Base-by-base conservation (phyloP, 2,888 invertebrate species). In the Coelopa pilipes region DNA sequence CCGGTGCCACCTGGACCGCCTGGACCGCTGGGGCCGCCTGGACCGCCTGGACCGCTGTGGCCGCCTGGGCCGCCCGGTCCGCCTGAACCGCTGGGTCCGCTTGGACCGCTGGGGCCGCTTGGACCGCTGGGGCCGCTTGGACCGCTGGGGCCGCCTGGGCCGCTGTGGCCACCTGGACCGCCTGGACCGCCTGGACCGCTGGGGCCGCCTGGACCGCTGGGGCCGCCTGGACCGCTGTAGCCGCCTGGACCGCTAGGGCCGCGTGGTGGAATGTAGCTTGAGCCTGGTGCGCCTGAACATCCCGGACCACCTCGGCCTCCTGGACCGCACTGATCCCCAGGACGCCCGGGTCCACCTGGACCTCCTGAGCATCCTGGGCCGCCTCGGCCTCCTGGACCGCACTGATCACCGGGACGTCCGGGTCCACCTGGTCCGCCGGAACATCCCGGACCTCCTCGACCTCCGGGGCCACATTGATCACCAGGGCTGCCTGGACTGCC, bases 281-380 rank as follows among this genome's bases (percentile, higher is more conserved):
- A 34, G 2, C 7, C 34, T 34, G 34, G 34, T 4, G 85, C 80
- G 17, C 57, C 19, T 57, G 75, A 76, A 9, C 46, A 55, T 17
- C 70, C 72, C 13, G 72, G 60, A 50, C 55, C 59, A 24, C 55
- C 47, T 49, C 66, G 63, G 47, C 67, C 67, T 47, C 66, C 72
- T 34, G 70, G 68, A 47, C 34, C 50, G 4, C 65, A 63, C 21
- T 24, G 45, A 13, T 71, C 69, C 7, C 69, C 45, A 2, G 71
- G 70, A 12, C 60, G 55, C 1, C 72, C 74, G 1, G 34, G 34
- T 4, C 34, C 34, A 4, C 67, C 59, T 10, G 77, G 76, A 1
- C 75, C 75, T 4, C 71, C 70, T n/a, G 76, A 69, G 1, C 76
- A 65, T 1, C 59, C 21, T 53, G 75, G 74, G n/a, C 76, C 75